phyloP scores from a whole-genome alignment of 2,888 invertebrate genomes.

The Oligia fasciuncula region DNA sequence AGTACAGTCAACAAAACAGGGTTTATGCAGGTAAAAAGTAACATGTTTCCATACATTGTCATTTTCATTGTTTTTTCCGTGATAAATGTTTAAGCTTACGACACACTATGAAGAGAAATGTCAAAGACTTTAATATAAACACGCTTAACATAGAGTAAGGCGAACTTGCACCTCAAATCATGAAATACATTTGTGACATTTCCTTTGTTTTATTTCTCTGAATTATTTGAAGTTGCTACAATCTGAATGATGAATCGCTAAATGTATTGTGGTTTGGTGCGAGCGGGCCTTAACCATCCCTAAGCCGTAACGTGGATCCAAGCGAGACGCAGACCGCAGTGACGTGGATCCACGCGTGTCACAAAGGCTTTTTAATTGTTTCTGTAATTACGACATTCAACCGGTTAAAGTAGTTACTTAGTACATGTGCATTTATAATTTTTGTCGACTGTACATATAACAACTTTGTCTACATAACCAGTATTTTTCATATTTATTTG shows the following conservation, averaged over 20 bases:
- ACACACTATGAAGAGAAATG: neutral
- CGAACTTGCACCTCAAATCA: neutral
- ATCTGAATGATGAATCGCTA: neutral
- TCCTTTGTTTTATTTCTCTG: neutral
- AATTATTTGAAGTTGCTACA: neutral
- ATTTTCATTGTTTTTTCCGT: neutral
- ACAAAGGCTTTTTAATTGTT: no score
- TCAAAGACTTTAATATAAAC: neutral
- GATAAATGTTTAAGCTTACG: neutral
- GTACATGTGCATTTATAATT: neutral
- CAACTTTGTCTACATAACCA: neutral
- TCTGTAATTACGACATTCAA: no score
- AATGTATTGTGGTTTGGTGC: neutral
- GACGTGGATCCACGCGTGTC: no score
- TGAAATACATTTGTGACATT: neutral
- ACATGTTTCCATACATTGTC: neutral
- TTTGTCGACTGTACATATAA: constrained; percentile 10
- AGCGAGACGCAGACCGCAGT: no score
- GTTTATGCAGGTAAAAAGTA: neutral
- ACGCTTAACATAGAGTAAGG: neutral
- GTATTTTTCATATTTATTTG: neutral
- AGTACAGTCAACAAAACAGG: constrained; percentile 13
- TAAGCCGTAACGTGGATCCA: no score
- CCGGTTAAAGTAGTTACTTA: neutral
- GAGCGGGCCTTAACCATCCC: neutral